These are phyloP conservation scores for Neosilurus mollespiculum DNA, from an alignment of 2,797 vertebrate genomes.

Conservation along the genomic window DNA sequence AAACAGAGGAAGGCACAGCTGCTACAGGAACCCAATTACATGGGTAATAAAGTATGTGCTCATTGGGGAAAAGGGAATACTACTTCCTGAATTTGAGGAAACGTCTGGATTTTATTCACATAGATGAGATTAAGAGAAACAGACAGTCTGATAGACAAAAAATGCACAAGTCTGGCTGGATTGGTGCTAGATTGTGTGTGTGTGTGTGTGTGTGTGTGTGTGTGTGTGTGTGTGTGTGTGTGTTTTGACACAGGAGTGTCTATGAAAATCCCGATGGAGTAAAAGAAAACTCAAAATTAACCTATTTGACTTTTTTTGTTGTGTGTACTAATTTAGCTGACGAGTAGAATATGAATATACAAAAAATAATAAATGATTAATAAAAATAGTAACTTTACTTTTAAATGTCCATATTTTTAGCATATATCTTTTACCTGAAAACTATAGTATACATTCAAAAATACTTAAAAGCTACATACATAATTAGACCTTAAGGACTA, in stretches of 20 bases:
- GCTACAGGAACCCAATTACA: slow-evolving; percentile 39
- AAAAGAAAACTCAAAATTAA: background rate
- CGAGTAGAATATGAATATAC: too few species aligned
- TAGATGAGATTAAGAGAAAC: background rate
- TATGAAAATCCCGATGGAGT: background rate
- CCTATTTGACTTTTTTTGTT: background rate
- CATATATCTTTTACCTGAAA: background rate
- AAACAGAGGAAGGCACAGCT: slow-evolving; percentile 23
- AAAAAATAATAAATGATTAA: background rate
- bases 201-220: too few species aligned
- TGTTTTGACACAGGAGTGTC: too few species aligned
- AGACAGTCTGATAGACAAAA: background rate
- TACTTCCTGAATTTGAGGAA: slow-evolving; percentile 33
- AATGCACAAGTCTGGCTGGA: background rate
- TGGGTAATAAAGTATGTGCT: slow-evolving; percentile 45
- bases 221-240: too few species aligned
- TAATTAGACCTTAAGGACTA: background rate
- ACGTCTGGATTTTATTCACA: slow-evolving; percentile 39
- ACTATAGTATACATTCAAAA: background rate
- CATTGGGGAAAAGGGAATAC: slow-evolving; percentile 28
- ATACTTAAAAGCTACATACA: background rate
- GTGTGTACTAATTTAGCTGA: too few species aligned
- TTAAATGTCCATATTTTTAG: background rate
- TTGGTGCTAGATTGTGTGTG: too few species aligned
- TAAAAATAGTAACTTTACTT: background rate